A percentile compares a stretch with the other conserved stretches of the same genome.
These are phyloP conservation scores for Herpetotheres cachinnans DNA, from an alignment of 2,113 vertebrate species.

Conservation along the genomic window DNA sequence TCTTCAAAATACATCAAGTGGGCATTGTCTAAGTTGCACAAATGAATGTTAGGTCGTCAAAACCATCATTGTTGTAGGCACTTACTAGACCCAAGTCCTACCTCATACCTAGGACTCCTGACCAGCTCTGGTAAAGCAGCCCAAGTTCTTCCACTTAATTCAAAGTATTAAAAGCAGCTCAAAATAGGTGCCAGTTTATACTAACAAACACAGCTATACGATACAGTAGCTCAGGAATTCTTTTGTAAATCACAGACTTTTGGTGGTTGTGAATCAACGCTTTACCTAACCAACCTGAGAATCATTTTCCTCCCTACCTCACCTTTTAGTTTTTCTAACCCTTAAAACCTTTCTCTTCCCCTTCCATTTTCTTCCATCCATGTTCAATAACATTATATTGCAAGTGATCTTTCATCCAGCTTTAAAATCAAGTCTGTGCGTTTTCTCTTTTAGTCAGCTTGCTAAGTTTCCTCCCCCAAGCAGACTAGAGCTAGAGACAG, in stretches of 20 bases:
- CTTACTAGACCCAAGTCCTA: background rate
- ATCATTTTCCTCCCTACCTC: background rate
- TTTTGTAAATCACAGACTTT: background rate
- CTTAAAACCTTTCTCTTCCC: background rate
- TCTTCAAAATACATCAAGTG: background rate
- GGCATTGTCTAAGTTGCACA: background rate
- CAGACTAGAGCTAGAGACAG: background rate
- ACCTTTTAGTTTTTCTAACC: background rate
- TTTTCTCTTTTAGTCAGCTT: background rate
- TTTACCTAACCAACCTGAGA: background rate
- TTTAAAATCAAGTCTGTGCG: background rate
- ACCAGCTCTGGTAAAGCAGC: background rate
- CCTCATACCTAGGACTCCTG: background rate
- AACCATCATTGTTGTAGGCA: background rate
- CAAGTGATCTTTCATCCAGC: background rate
- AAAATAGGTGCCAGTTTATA: background rate
- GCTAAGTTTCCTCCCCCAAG: background rate
- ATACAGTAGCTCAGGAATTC: background rate
- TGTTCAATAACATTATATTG: background rate
- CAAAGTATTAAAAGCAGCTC: background rate
- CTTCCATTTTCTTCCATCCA: background rate
- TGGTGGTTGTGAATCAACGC: background rate
- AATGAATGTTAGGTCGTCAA: background rate
- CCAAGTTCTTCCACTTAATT: background rate
- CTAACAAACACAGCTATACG: background rate